Evolutionary conservation across 1,140 invertebrate species (phyloP).

Genomic region (Drosophila paulistorum): DNA sequence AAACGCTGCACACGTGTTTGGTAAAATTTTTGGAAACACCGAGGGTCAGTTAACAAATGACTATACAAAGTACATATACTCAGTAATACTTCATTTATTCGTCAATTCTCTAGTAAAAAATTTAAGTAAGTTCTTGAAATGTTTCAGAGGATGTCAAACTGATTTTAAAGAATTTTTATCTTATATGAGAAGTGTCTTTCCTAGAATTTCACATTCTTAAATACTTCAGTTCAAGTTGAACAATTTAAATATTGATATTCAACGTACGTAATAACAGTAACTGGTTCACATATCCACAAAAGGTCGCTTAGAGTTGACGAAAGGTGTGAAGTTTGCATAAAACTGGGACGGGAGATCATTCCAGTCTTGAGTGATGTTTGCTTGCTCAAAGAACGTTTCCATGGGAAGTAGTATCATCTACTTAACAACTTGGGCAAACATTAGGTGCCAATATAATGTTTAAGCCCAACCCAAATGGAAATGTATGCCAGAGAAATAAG

Average conservation of each 20-base stretch:
- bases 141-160: no score
- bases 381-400: background rate
- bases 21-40: background rate
- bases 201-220: no score
- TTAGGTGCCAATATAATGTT: background rate
- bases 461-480: background rate
- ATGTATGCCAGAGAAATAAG: background rate
- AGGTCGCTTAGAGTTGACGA: background rate
- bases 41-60: background rate
- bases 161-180: no score
- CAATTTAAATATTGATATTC: no score
- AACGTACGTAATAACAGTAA: no score
- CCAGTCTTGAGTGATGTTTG: background rate
- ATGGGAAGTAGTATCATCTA: background rate
- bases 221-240: no score
- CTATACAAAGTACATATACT: no score
- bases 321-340: constrained; percentile 1
- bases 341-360: background rate
- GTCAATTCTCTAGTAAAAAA: no score
- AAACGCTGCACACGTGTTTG: background rate
- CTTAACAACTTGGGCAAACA: background rate
- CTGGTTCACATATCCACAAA: background rate
- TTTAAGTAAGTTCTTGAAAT: no score
- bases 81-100: no score
- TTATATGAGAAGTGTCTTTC: no score